These are phyloP conservation scores for Falco punctatus DNA, from an alignment of 2,113 vertebrate genomes.

Conservation along the genomic window DNA sequence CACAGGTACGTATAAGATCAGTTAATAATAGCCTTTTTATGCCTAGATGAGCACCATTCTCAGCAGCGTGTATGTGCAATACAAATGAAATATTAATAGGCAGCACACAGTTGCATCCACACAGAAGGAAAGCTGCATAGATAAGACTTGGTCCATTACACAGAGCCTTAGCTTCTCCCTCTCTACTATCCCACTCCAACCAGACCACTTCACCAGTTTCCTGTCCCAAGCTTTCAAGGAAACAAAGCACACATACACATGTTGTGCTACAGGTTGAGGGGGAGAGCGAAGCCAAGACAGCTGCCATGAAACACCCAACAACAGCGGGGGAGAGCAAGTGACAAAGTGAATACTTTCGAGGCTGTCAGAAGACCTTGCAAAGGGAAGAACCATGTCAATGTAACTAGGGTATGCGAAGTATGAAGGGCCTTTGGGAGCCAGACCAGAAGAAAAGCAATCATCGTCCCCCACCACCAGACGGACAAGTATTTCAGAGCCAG, in stretches of 20 bases:
- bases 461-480: neutral
- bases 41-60: neutral
- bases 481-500: neutral
- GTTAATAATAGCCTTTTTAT: neutral
- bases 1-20: neutral
- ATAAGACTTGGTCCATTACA: neutral
- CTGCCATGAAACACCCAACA: neutral
- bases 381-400: neutral
- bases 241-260: accelerated
- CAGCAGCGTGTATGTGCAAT: neutral
- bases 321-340: neutral
- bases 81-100: conserved; percentile 33
- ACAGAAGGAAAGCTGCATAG: neutral
- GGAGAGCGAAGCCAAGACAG: neutral
- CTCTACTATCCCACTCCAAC: neutral
- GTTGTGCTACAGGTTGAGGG: accelerated
- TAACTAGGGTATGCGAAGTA: neutral
- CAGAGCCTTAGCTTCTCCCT: neutral
- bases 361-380: neutral
- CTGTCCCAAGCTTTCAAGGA: neutral
- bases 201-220: neutral
- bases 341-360: neutral
- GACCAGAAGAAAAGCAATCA: neutral
- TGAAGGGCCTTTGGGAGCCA: neutral
- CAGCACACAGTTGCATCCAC: neutral